Base-by-base conservation (phyloP, 1,140 invertebrate genomes). In the Drosophila erecta region DNA sequence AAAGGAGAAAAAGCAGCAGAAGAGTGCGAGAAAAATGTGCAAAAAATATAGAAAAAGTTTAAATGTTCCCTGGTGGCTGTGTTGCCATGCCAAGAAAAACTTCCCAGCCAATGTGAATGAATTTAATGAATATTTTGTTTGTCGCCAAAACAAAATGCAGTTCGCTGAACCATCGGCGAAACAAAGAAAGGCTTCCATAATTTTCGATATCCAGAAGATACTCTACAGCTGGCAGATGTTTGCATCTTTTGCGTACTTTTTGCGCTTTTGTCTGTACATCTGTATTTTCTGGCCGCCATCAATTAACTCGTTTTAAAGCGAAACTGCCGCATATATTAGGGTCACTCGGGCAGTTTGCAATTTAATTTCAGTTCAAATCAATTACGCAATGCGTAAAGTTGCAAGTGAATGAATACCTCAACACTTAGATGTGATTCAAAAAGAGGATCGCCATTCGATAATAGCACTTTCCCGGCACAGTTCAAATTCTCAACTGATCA, bases 311-410 rank as follows among this genome's bases (percentile, higher is more conserved):
- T 44, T 59, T 47, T 57, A 20, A 17, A 37, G 38, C 41, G 33
- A 59, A 58, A 22, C 37, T 20, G n/a, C n/a, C 50, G 33, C n/a
- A 41, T 47, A 79, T 76, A 80, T 80, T 80, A 80, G 43, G 77
- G 78, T 76, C 78, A 81, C 65, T 80, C 65, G 71, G 51, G 27
- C 56, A 62, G 41, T 57, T 62, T 60, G 51, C 62, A 61, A 69
- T 78, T 66, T 17, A 51, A 60, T 65, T 55, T 60, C 58, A 40
- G 38, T 54, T 43, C 37, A 50, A 77, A 77, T 70, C 57, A 74
- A 79, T 79, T 79, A 73, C 66, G 60, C 69, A 72, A 78, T 59
- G 59, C 40, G 37, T 41, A 59, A 24, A 44, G 33, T 51, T 51
- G 17, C 20, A 17, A 50, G 41, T 37, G 27, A 44, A 20, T 20